Conservation (phyloP, 37 sponge, comb jelly and placozoan genomes). For the Halisarca cf. caerulea region DNA sequence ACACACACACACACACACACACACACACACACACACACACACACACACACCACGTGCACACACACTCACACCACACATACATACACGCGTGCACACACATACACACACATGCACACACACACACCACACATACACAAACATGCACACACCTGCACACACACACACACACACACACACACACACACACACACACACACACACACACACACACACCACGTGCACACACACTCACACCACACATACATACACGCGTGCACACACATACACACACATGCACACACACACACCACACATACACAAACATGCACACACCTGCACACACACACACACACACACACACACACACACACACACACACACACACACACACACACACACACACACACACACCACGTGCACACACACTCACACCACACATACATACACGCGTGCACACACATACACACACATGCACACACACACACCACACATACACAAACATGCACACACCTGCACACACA, state of each 20-base stretch:
- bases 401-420: no score
- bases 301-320: no score
- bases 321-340: background rate
- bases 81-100: background rate
- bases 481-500: no score
- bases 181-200: constrained; percentile 4
- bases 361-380: background rate
- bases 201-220: constrained; percentile 4
- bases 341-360: background rate
- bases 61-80: no score
- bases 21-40: constrained; percentile 23
- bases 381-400: no score
- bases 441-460: no score
- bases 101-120: constrained; percentile 1
- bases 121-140: background rate
- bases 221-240: constrained; percentile 5
- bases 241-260: background rate
- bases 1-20: constrained; percentile 4
- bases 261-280: background rate
- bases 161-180: constrained; percentile 19
- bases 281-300: no score
- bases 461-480: no score
- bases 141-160: background rate
- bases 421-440: no score
- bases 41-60: background rate